phyloP scores from a whole-genome alignment of 2,888 invertebrate species.

The Acanthosepion pharaonis region DNA sequence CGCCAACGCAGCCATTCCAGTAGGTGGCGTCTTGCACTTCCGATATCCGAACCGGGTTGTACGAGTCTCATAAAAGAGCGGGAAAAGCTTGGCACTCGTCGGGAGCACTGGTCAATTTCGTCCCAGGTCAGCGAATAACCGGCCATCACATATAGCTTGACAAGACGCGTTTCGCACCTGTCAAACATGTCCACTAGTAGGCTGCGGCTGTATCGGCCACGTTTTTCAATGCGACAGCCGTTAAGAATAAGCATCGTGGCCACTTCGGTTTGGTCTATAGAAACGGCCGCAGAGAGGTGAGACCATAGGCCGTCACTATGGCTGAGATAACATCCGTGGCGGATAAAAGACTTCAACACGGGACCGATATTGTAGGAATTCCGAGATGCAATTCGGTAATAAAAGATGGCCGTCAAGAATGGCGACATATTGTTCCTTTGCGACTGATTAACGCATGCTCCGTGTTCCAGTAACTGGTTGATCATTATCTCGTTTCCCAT shows the following conservation, averaged over 20 bases:
- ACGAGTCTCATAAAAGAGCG: conserved; percentile 65
- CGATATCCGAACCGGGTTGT: conserved; percentile 60
- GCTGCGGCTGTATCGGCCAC: conserved; percentile 59
- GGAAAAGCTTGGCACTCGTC: conserved; percentile 67
- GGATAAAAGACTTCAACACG: conserved; percentile 61
- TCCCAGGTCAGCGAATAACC: conserved; percentile 63
- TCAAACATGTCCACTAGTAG: conserved; percentile 67
- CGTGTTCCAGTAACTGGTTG: conserved; percentile 59
- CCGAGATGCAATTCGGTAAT: conserved; percentile 65
- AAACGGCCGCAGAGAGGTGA: conserved; percentile 63
- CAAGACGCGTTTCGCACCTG: conserved; percentile 65
- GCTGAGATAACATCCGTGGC: conserved; percentile 63
- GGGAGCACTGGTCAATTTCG: conserved; percentile 65
- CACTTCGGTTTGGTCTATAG: conserved; percentile 64
- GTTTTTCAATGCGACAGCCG: conserved; percentile 61
- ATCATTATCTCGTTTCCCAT: conserved; percentile 65
- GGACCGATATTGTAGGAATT: conserved; percentile 62
- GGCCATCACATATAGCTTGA: conserved; percentile 62
- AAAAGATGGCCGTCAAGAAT: conserved; percentile 67
- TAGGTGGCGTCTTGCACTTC: conserved; percentile 59
- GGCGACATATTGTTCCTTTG: conserved; percentile 65
- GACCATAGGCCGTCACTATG: conserved; percentile 68
- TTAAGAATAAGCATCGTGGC: conserved; percentile 64
- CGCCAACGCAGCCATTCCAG: conserved; percentile 63
- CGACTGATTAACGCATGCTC: conserved; percentile 63